Evolutionary conservation across 1,140 invertebrate species (phyloP).

Genomic region (Drosophila nigromelanica): DNA sequence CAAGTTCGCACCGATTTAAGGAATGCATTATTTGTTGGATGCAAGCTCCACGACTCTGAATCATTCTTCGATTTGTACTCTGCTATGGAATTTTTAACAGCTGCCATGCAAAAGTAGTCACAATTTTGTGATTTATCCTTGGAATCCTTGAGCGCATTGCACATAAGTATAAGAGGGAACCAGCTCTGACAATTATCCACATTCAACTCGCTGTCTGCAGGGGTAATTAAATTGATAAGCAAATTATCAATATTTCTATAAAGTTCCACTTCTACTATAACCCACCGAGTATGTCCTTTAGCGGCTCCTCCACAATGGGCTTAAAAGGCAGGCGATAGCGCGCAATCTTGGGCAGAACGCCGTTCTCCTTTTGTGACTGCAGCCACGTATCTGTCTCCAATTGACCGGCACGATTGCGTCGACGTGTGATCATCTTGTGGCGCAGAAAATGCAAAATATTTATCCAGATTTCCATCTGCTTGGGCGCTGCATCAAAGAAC

Average conservation of each 20-base stretch:
- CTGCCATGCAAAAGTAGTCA: conserved; percentile 80
- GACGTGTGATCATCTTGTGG: conserved; percentile 75
- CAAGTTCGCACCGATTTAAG: conserved; percentile 62
- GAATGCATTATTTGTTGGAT: conserved; percentile 82
- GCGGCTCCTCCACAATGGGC: conserved; percentile 72
- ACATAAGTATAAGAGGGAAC: conserved; percentile 81
- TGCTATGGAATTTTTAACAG: conserved; percentile 79
- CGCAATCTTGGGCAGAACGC: conserved; percentile 77
- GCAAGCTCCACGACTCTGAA: conserved; percentile 71
- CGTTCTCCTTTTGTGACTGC: conserved; percentile 68
- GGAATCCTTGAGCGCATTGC: conserved; percentile 67
- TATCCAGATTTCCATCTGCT: conserved; percentile 76
- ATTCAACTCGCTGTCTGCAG: conserved; percentile 69
- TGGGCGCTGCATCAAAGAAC: conserved; percentile 67
- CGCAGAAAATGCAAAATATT: conserved; percentile 78
- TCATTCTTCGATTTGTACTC: conserved; percentile 75
- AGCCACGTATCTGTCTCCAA: conserved; percentile 80
- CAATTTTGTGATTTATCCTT: conserved; percentile 65
- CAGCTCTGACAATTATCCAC: conserved; percentile 82
- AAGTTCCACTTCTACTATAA: not conserved
- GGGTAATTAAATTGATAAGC: not conserved
- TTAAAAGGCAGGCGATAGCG: conserved; percentile 78
- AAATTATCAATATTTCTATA: not conserved
- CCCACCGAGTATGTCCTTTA: conserved; percentile 75
- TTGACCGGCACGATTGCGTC: conserved; percentile 68